Evolutionary conservation across 1,140 invertebrate species (phyloP).

Genomic region (Stegodyphus mimosarum): DNA sequence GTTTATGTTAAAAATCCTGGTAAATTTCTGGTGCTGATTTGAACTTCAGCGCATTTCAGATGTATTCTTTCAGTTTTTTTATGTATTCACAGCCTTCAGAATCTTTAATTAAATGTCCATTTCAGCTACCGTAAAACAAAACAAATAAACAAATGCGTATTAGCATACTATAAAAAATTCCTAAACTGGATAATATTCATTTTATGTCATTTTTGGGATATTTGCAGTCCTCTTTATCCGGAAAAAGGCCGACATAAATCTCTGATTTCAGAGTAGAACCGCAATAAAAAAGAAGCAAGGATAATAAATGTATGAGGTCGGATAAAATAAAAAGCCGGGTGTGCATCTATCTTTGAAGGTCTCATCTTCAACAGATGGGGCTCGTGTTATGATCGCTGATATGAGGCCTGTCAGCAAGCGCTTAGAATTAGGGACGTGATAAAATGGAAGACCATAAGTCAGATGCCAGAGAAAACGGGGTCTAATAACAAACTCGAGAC

Average conservation of each 20-base stretch:
- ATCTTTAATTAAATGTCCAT: too few species aligned
- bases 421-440: slow-evolving; percentile 4
- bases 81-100: too few species aligned
- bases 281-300: neutral
- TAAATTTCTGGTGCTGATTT: too few species aligned
- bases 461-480: neutral
- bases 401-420: slow-evolving; percentile 4
- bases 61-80: too few species aligned
- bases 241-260: neutral
- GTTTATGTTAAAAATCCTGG: too few species aligned
- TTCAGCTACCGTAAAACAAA: too few species aligned
- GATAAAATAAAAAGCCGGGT: neutral
- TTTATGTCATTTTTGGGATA: too few species aligned
- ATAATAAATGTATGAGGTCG: slow-evolving; percentile 1
- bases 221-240: too few species aligned
- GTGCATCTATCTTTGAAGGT: neutral
- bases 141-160: too few species aligned
- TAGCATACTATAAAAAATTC: too few species aligned
- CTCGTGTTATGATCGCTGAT: slow-evolving; percentile 12
- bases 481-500: neutral
- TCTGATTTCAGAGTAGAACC: neutral
- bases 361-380: slow-evolving; percentile 10
- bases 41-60: too few species aligned
- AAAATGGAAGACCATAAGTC: slow-evolving; percentile 6
- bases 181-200: too few species aligned